Evolutionary conservation across 2,797 vertebrate species (phyloP), one percentile per base, ranked within the genome.

Genomic region (Eulemur coronatus): DNA sequence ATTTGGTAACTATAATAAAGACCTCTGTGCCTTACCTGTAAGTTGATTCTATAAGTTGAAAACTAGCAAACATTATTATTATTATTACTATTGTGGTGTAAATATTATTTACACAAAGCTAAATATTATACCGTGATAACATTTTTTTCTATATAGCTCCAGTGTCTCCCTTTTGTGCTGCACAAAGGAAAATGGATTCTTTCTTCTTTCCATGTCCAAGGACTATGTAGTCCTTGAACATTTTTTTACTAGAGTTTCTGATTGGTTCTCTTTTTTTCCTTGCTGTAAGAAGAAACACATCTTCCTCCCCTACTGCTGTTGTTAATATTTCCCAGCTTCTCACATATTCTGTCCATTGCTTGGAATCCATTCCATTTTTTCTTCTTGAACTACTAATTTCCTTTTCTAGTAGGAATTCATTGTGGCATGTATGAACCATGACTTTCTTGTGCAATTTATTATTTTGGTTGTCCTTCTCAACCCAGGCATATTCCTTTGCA

Each of bases 1-100:
- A 20, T 91, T 89, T 88, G 41, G 3, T 59, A 91, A 28, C 13
- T 7, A 80, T 30, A 88, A 82, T 43, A 28, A 52, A 94, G 22
- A 24, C 12, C 26, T 88, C 48, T 84, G 30, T 67, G n/a, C n/a
- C 46, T 89, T 88, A 38, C 24, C 41, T 73, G 26, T 63, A 82
- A 70, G 5, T 76, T 81, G 50, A 55, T 55, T 76, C 52, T 78
- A 0, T 78, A 79, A 79, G 17, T 65, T 72, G 48, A 79, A 95
- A 90, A 61, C 35, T 28, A 26, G 13, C 41, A 52, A 85, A 84
- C 33, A 61, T 79, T 82, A 35, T 52, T 82, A 72, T 61, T 5
- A 30, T 82, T 43, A 17, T 61, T 5, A 24, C 72, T 43, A 17
- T 8, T 17, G 33, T 65, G 63, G 3, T 3, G 2, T 35, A 41